Base-by-base conservation (phyloP, 2,888 invertebrate genomes). In the Stegophylla sp. region DNA sequence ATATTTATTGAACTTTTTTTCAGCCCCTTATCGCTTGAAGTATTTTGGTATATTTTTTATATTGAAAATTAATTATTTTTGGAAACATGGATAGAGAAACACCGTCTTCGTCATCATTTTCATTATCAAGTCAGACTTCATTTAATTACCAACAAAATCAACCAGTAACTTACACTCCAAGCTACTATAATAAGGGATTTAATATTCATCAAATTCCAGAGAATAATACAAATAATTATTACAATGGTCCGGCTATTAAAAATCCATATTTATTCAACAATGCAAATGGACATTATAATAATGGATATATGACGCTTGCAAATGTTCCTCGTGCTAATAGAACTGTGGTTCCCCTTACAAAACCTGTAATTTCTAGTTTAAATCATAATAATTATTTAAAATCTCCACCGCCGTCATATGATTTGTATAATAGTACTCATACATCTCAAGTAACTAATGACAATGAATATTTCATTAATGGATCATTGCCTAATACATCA, bases 221-320 rank as follows among this genome's bases (percentile, higher is more conserved):
- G 20, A 59, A 28, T 10, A n/a, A 20, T 56, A 28, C n/a, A 26
- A 71, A 48, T n/a, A 71, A 59, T 61, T 77, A 77, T n/a, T 71
- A 63, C 23, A 71, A 51, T 71, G 51, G 2, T 17, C 23, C 28
- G n/a, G 34, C 61, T 20, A 5, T 59, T 45, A 15, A n/a, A 67
- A 1, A 3, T 64, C 63, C 64, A 43, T 64, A n/a, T 28, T 0
- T 28, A 20, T 69, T n/a, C 59, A 76, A 9, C 10, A 53, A 53
- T 53, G n/a, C n/a, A n/a, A 66, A 53, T 26, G 23, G 0, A 10
- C 26, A 15, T 34, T 71, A 23, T 20, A 71, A 59, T 63, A 71
- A 63, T 71, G 51, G 34, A 17, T 79, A 23, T 79, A 23, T 41
- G 28, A 45, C 28, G n/a, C 17, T 56, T 20, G 10, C 48, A 34